Base-by-base conservation (phyloP, 2,113 vertebrate species). In the Rhinolophus sinicus region DNA sequence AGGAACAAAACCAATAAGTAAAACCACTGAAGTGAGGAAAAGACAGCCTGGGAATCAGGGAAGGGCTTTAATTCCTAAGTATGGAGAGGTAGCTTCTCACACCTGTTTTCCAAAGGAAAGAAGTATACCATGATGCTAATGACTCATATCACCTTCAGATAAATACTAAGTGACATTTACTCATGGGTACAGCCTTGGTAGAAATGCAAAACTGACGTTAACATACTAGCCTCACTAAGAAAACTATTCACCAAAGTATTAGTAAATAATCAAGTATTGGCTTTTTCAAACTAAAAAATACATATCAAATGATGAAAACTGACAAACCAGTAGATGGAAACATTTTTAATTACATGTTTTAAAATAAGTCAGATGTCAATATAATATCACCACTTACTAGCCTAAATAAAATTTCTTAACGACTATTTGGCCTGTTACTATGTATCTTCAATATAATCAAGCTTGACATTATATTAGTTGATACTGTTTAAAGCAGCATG, bases 201-300 rank as follows among this genome's bases (percentile, higher is more conserved):
- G 67, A 97, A 96, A 85, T 58, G 21, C 19, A 94, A 95, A 96
- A 90, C 28, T 73, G 38, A 88, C 33, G 50, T 82, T 92, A 93
- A 72, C 22, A 96, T 62, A 90, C 30, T 65, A 80, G 19, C 8
- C 81, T 95, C 58, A 56, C 15, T 95, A 50, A 92, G 87, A 82
- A 88, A 96, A 85, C 88, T 83, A 93, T 81, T 14, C n/a, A 87
- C 13, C 54, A 88, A 93, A 88, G 67, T 80, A 89, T 73, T 76
- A 72, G 35, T 38, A 93, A 95, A 87, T 82, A 88, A 93, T 87
- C 15, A 86, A 84, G 72, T 40, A 94, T 26, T 81, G 54, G 60
- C 50, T 94, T 88, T 33, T 47, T 81, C 81, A 83, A 90, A 75
- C 44, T 75, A 91, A 86, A 12, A 96, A 95, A 40, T 44, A 90